Base-by-base conservation (phyloP, 2,113 vertebrate species). In the Nothoprocta pentlandii region DNA sequence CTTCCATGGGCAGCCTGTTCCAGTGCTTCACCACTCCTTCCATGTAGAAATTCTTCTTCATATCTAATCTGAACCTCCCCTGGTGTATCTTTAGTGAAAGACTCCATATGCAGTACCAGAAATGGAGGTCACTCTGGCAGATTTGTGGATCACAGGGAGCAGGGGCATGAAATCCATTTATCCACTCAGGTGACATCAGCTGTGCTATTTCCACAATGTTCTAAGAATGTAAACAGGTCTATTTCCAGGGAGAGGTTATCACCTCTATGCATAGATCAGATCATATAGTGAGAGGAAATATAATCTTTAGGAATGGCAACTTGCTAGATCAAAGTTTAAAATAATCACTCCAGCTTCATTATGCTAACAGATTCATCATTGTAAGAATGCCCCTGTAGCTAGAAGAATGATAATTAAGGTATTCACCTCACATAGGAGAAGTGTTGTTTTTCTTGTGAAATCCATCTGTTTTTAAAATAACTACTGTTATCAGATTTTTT, bases 41-140 rank as follows among this genome's bases (percentile, higher is more conserved):
- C 49, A 49, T 49, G 21, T 23, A 49, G 49, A 49, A 49, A 49
- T 49, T 49, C 49, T 49, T 49, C 49, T 21, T 21, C 19, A 20
- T 49, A 19, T 49, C 19, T 49, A 49, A 49, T 21, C 21, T 49
- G 49, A 49, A 49, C 21, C 49, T 49, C 49, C 49, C 20, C 49
- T 49, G 49, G 21, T 10, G 10, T 49, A 49, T n/a, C 22, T 23
- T 53, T 25, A 82, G 25, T 1, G 1, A 77, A 85, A 67, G 46
- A 30, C 16, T 26, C 41, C 0, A 0, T 16, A 77, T 3, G 0
- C 16, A 28, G 20, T 3, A 1, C 34, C 56, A 47, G 30, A 56
- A 3, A 8, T 13, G 3, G 23, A 85, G 63, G 66, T 44, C 53
- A 34, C 4, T 54, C 5, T 16, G 17, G 22, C 26, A 36, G 1